Evolutionary conservation across 2,797 vertebrate genomes (phyloP).

Genomic region (Champsocephalus gunnari): DNA sequence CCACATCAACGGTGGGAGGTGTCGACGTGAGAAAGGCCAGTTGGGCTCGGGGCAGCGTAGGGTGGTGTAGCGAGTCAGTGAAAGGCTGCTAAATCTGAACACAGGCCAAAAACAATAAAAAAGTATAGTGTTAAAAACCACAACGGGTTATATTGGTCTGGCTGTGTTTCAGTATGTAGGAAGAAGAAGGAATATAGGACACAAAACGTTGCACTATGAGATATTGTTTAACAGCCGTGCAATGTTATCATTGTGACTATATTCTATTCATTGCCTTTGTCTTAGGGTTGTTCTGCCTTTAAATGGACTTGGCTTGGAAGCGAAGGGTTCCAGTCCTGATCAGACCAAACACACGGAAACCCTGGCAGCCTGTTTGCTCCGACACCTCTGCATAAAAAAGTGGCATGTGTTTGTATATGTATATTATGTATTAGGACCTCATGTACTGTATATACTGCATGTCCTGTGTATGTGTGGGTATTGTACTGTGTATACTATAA

Average conservation of each 20-base stretch:
- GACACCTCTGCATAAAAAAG: too few species aligned
- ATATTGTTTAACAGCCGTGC: constrained; percentile 3
- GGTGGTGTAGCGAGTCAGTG: constrained; percentile 22
- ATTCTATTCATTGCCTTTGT: too few species aligned
- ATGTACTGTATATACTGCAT: too few species aligned
- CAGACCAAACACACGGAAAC: too few species aligned
- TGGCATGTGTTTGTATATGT: too few species aligned
- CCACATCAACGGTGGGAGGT: constrained; percentile 66
- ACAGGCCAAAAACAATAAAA: neutral
- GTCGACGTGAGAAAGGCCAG: constrained; percentile 67
- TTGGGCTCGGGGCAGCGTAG: neutral
- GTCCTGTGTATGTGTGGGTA: too few species aligned
- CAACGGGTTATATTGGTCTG: neutral
- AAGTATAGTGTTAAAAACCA: constrained; percentile 3
- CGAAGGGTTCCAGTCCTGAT: too few species aligned
- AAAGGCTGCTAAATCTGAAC: constrained; percentile 12
- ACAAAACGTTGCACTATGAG: neutral
- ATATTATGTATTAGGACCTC: too few species aligned
- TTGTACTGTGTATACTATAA: neutral
- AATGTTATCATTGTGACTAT: neutral
- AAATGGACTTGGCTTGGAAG: too few species aligned
- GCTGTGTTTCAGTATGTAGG: constrained; percentile 11
- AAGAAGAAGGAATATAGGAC: constrained; percentile 4
- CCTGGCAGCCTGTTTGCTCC: too few species aligned
- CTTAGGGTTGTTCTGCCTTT: too few species aligned